Conservation (phyloP, 2,113 vertebrate genomes). For the Ctenomys sociabilis region DNA sequence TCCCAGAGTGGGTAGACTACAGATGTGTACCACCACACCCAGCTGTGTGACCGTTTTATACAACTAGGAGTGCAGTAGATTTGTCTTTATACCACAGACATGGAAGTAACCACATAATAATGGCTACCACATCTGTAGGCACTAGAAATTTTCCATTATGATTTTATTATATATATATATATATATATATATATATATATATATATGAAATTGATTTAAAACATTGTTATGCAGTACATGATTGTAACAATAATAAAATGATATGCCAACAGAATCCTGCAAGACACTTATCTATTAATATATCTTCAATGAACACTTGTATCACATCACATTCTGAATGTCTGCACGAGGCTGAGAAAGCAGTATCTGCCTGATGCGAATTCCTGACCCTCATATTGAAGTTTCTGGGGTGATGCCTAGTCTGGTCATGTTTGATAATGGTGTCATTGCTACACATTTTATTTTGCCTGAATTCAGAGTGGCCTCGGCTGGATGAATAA, state of each 20-base stretch:
- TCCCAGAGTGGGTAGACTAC: not conserved
- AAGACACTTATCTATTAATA: slow-evolving; percentile 56
- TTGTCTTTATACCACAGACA: not conserved
- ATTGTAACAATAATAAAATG: not conserved
- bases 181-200: not conserved
- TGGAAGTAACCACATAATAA: not conserved
- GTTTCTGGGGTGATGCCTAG: not conserved
- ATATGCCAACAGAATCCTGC: not conserved
- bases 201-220: not conserved
- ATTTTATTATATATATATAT: not conserved
- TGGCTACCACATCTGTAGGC: not conserved
- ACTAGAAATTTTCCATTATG: not conserved
- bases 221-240: not conserved
- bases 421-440: not conserved
- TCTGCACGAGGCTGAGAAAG: not conserved
- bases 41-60: not conserved
- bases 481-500: not conserved
- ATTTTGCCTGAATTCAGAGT: not conserved
- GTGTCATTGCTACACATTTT: not conserved
- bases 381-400: not conserved
- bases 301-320: slow-evolving; percentile 23
- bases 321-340: not conserved
- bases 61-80: not conserved
- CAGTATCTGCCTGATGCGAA: not conserved
- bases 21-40: not conserved